Base-by-base conservation (phyloP, 2,113 vertebrate genomes). In the Phylloscopus trochilus region DNA sequence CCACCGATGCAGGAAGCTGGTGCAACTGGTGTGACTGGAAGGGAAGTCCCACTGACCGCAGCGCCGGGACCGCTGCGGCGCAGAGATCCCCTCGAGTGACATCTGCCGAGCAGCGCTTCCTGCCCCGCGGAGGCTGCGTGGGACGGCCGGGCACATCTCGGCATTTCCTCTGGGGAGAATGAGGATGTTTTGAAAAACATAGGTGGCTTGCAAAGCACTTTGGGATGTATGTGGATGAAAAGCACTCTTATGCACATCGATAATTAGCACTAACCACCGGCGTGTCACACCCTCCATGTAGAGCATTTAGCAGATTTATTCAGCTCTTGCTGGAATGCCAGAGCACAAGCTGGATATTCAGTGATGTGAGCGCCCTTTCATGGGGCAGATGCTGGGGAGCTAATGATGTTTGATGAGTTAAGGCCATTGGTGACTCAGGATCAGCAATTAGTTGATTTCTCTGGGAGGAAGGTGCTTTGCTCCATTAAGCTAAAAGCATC, bases 401-500 rank as follows among this genome's bases (percentile, higher is more conserved):
- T 95, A 94, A 97, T 72, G 90, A 93, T 49, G 77, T 83, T 93
- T 93, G 96, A 95, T 95, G 95, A 93, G 92, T 96, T 95, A 96
- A 92, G 92, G 92, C 93, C 93, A 86, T 64, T 21, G 93, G 93
- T 96, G 95, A 96, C 86, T 97, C 96, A 97, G 88, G 90, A 95
- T 75, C 58, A 49, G 95, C 96, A 96, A 96, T 96, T 94, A 96
- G 89, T 44, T 96, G 93, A 95, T 97, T 94, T 96, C 92, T 96
- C 90, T 5, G 13, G 90, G 93, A 96, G 95, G 95, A 96, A 92
- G 92, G 93, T 92, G 94, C 93, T 96, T 89, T 94, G 96, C 92
- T 96, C 92, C 95, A 97, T 97, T 97, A 97, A 93, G 93, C 96
- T 97, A 97, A 97, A 97, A 96, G 95, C 96, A 97, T 94, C 76